Base-by-base conservation (phyloP, 2,888 invertebrate genomes). In the Coleophora flavipennella region DNA sequence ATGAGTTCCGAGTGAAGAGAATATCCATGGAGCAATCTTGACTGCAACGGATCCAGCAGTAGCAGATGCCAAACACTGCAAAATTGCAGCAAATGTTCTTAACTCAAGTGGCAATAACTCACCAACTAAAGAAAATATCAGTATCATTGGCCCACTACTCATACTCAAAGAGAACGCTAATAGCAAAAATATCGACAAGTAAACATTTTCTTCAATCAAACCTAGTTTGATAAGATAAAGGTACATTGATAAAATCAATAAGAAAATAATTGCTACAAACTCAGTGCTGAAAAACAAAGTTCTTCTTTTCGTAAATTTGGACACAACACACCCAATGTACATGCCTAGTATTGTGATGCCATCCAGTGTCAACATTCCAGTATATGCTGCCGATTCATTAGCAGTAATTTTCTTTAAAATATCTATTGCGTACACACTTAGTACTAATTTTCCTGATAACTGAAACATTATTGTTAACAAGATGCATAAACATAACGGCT, bases 11-110 rank as follows among this genome's bases (percentile, higher is more conserved):
- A 55, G 50, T 8, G 3, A 3, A 25, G 34, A 56, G 27, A 68
- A 56, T 13, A 64, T 28, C 4, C 40, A 53, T 7, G 68, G 67
- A 2, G 56, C 38, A 2, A 47, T 27, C 50, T 66, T 66, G 2
- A 27, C 8, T 9, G 10, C 8, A 8, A 27, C 28, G 10, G 10
- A 9, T n/a, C n/a, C n/a, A n/a, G n/a, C n/a, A n/a, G n/a, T n/a
- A n/a, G n/a, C n/a, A n/a, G n/a, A n/a, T n/a, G n/a, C n/a, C n/a
- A n/a, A n/a, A n/a, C n/a, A n/a, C n/a, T n/a, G n/a, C 10, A 27
- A 9, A 8, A 27, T 9, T 27, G 10, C 28, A 27, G 28, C 28
- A 10, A 10, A 27, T 8, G 8, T 27, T 10, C 10, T 27, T 1
- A 27, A 27, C 28, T 10, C 10, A 8, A 27, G 28, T 10, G 28